These are phyloP conservation scores for Urophycis tenuis DNA, from an alignment of 2,797 vertebrate genomes.

Conservation along the genomic window DNA sequence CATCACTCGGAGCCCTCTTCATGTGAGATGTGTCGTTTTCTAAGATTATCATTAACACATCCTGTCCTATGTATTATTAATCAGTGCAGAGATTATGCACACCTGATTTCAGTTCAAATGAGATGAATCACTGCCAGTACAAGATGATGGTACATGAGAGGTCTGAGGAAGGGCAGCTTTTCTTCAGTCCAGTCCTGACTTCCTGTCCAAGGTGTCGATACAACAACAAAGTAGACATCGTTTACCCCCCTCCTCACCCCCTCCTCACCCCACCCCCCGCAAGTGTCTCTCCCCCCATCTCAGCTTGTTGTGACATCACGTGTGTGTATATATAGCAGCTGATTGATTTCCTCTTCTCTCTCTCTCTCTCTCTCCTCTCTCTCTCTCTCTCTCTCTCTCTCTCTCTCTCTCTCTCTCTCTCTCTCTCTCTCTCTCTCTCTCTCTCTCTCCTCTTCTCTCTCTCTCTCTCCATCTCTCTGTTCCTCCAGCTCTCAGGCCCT, in stretches of 20 bases:
- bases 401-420: conserved; percentile 46
- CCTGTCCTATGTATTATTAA: conserved; percentile 26
- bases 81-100: conserved; percentile 47
- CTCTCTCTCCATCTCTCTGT: conserved; percentile 29
- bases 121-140: not conserved
- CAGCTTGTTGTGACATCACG: conserved; percentile 67
- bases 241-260: not conserved
- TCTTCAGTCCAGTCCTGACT: not conserved
- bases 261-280: not conserved
- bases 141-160: no score
- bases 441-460: conserved; percentile 60
- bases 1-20: not conserved
- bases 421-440: conserved; percentile 46
- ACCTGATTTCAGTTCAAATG: conserved; percentile 20
- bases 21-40: conserved; percentile 38
- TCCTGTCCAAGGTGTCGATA: not conserved
- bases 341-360: conserved; percentile 70
- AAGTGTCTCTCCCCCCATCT: conserved; percentile 12
- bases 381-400: not conserved
- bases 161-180: not conserved
- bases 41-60: not conserved
- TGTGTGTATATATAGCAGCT: conserved; percentile 71
- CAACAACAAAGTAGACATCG: not conserved
- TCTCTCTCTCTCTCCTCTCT: conserved; percentile 28
- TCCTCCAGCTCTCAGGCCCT: conserved; percentile 26